A percentile compares a stretch with the other conserved stretches of the same genome.
phyloP scores from a whole-genome alignment of 2,797 vertebrate genomes.

The Ceryle rudis region DNA sequence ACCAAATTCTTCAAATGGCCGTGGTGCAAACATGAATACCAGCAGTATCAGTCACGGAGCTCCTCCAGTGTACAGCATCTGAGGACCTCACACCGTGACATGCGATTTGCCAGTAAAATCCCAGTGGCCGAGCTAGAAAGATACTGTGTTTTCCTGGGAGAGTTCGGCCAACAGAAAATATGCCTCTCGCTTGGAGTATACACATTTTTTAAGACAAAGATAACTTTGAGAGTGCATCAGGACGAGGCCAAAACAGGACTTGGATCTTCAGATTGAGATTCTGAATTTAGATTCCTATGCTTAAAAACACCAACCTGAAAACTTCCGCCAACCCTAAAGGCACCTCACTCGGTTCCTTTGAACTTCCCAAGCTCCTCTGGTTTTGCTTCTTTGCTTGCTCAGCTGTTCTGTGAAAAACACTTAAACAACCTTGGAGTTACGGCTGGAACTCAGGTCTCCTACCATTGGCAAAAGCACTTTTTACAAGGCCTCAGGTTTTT shows the following conservation, averaged over 20 bases:
- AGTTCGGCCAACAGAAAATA: constrained; percentile 33
- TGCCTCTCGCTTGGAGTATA: neutral
- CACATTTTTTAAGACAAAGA: neutral
- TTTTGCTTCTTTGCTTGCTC: constrained; percentile 28
- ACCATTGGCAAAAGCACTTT: neutral
- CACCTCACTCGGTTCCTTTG: neutral
- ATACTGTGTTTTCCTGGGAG: constrained; percentile 34
- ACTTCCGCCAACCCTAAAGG: neutral
- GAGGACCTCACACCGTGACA: constrained; percentile 15
- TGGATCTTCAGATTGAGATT: neutral
- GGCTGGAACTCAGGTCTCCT: neutral
- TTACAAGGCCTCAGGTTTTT: neutral
- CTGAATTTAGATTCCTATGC: neutral
- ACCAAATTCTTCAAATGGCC: constrained; percentile 9
- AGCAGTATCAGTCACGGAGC: neutral
- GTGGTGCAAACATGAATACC: neutral
- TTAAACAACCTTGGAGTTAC: neutral
- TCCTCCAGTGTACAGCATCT: neutral
- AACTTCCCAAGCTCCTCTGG: neutral
- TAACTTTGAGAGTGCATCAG: neutral
- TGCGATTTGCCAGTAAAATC: constrained; percentile 30
- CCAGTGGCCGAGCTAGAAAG: neutral
- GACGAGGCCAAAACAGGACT: neutral
- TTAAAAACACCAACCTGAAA: neutral
- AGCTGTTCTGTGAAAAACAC: neutral